Evolutionary conservation across 2,797 vertebrate genomes (phyloP).

Genomic region (Ctenosaura bakeri): DNA sequence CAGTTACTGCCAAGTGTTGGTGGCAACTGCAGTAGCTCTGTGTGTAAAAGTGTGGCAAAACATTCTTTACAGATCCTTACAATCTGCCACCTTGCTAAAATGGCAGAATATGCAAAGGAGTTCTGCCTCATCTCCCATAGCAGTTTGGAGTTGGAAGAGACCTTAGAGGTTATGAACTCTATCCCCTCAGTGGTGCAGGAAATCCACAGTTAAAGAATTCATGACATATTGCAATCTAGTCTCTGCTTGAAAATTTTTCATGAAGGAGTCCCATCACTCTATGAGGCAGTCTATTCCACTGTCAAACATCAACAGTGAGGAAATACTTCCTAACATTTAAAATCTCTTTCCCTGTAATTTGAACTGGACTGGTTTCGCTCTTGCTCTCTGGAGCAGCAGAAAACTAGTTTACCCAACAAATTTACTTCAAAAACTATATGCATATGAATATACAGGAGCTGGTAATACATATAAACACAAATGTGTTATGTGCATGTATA

Average conservation of each 20-base stretch:
- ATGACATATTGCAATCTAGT: not conserved
- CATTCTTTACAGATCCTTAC: not conserved
- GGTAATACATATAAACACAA: no score
- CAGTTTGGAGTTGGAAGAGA: not conserved
- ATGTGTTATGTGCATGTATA: no score
- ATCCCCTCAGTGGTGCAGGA: not conserved
- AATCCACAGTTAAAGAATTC: not conserved
- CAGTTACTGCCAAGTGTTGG: not conserved
- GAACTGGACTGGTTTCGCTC: not conserved
- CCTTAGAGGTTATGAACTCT: not conserved
- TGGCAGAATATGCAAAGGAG: not conserved
- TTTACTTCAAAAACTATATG: no score
- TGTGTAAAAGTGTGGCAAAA: not conserved
- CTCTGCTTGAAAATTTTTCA: not conserved
- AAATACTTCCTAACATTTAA: not conserved
- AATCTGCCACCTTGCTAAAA: not conserved
- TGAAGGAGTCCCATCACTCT: no score
- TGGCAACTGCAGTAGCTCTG: not conserved
- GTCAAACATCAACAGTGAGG: not conserved
- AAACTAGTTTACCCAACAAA: not conserved
- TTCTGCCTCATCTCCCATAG: no score
- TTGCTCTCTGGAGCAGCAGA: not conserved
- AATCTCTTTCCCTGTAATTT: not conserved
- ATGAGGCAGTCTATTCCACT: not conserved
- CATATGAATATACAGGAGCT: no score